These are phyloP conservation scores for Solen grandis DNA, from an alignment of 1,140 invertebrate species.

Conservation along the genomic window DNA sequence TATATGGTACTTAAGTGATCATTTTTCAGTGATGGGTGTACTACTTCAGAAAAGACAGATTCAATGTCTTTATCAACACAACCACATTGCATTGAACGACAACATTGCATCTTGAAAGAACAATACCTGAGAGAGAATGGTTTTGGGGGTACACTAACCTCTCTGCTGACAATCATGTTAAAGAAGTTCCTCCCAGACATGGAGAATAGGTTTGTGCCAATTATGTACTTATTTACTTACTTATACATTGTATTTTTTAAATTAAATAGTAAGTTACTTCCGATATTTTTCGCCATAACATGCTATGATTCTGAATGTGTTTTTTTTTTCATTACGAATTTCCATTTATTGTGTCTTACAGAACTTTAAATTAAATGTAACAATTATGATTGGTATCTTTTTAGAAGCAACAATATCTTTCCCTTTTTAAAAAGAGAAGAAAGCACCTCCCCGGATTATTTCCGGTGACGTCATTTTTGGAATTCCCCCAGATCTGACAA, in stretches of 20 bases:
- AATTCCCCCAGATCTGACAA: too few relatives aligned
- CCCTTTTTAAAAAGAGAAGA: too few relatives aligned
- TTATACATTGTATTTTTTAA: neutral
- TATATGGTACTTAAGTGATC: too few relatives aligned
- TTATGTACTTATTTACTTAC: neutral
- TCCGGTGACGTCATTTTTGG: too few relatives aligned
- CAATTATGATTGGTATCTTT: neutral
- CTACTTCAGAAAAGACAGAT: neutral
- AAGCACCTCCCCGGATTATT: too few relatives aligned
- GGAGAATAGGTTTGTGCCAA: neutral
- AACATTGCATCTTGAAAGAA: conserved; percentile 1
- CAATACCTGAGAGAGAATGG: conserved; percentile 13
- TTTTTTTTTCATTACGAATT: neutral
- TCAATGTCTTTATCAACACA: conserved; percentile 6
- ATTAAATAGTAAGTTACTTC: neutral
- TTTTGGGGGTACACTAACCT: conserved; percentile 16
- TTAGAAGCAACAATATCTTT: too few relatives aligned
- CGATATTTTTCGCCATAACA: neutral
- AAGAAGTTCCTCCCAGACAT: conserved; percentile 13
- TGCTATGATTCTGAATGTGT: neutral
- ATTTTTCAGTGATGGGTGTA: conserved; percentile 24
- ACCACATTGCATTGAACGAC: conserved; percentile 11
- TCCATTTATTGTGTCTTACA: neutral
- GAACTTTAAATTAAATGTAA: neutral
- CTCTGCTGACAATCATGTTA: neutral